Percentiles rank a stretch among this genome's conserved stretches.
phyloP scores from a whole-genome alignment of 2,888 invertebrate genomes.

The Andrena marginata region DNA sequence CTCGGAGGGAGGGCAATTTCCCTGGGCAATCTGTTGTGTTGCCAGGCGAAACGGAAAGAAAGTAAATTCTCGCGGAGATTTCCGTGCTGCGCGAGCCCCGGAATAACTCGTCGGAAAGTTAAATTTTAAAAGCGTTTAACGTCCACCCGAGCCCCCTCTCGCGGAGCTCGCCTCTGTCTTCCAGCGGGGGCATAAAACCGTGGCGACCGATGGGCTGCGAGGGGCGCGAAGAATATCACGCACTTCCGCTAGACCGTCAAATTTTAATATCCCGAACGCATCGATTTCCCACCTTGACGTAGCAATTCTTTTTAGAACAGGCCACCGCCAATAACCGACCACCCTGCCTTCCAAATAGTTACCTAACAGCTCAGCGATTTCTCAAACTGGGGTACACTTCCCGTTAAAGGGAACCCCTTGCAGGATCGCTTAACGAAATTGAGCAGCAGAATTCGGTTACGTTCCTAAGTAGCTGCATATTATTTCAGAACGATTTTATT shows the following conservation, averaged over 20 bases:
- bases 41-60: slow-evolving; percentile 45
- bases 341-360: neutral
- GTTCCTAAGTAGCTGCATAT: no score
- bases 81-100: slow-evolving; percentile 36
- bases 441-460: no score
- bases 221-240: slow-evolving; percentile 67
- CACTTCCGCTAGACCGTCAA: slow-evolving; percentile 69
- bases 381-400: neutral
- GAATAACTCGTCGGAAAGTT: slow-evolving; percentile 67
- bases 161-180: slow-evolving; percentile 60
- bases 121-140: slow-evolving; percentile 78
- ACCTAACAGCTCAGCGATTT: neutral
- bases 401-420: neutral
- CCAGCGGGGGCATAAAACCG: slow-evolving; percentile 49
- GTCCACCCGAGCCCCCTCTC: slow-evolving; percentile 65
- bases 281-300: slow-evolving; percentile 57
- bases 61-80: slow-evolving; percentile 68
- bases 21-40: slow-evolving; percentile 60
- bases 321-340: no score
- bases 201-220: slow-evolving; percentile 24
- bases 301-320: slow-evolving; percentile 18
- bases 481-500: no score
- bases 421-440: neutral
- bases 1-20: slow-evolving; percentile 33
- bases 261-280: slow-evolving; percentile 76